phyloP scores from a whole-genome alignment of 2,113 vertebrate genomes.

The Podarcis raffonei region DNA sequence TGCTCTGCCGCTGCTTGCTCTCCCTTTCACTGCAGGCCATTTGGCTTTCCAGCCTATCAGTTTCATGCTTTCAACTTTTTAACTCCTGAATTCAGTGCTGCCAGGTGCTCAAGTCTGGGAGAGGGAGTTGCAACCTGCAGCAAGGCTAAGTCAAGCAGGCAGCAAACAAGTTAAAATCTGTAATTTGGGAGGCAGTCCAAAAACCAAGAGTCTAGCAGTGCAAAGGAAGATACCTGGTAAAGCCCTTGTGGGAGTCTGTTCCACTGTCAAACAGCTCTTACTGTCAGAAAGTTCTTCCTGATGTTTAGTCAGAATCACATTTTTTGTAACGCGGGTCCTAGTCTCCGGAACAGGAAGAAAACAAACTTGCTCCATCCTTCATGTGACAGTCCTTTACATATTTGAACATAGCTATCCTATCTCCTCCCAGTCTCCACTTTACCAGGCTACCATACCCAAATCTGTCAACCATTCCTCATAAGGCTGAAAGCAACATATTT shows the following conservation, averaged over 20 bases:
- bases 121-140: neutral
- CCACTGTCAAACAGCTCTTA: no score
- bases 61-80: neutral
- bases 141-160: neutral
- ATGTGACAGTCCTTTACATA: no score
- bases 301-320: no score
- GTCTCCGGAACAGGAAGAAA: no score
- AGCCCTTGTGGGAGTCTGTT: no score
- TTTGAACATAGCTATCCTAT: no score
- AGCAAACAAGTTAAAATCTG: neutral
- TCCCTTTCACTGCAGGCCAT: neutral
- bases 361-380: no score
- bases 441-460: no score
- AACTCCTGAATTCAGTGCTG: neutral
- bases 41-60: neutral
- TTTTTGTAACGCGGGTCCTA: no score
- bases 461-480: no score
- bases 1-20: neutral
- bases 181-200: neutral
- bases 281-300: no score
- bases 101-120: neutral
- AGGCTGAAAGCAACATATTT: conserved; percentile 8
- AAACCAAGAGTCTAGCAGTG: neutral
- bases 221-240: neutral
- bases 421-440: no score